These are phyloP conservation scores for Ferdinandea cuprea DNA, from an alignment of 2,888 invertebrate genomes.

Conservation along the genomic window DNA sequence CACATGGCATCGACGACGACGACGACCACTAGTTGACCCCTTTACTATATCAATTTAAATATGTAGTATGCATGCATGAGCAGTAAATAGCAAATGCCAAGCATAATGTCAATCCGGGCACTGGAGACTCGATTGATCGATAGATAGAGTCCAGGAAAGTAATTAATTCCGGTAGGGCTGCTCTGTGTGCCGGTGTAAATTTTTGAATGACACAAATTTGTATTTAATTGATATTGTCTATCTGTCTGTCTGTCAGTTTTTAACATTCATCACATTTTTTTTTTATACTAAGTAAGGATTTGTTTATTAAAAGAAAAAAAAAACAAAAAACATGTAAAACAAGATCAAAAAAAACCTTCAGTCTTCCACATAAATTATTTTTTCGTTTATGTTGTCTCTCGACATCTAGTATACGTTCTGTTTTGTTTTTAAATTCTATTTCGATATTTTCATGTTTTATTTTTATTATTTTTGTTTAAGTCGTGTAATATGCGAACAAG, in stretches of 20 bases:
- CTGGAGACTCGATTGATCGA: constrained; percentile 9
- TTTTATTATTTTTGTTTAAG: constrained; percentile 31
- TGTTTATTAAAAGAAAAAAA: no score
- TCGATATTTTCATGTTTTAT: constrained; percentile 21
- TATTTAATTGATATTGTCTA: neutral
- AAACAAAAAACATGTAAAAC: neutral
- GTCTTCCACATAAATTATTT: constrained; percentile 8
- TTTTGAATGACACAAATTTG: neutral
- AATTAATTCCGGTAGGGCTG: constrained; percentile 1
- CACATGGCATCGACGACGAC: constrained; percentile 15
- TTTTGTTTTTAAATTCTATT: constrained; percentile 8
- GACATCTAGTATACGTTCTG: neutral
- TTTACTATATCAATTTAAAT: constrained; percentile 33
- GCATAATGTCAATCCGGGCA: constrained; percentile 26
- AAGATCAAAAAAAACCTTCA: constrained; percentile 41
- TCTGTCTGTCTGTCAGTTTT: neutral
- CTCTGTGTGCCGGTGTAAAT: neutral
- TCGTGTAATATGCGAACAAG: constrained; percentile 7
- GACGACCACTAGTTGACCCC: constrained; percentile 30
- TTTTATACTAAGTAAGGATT: no score
- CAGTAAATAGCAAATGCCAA: constrained; percentile 26
- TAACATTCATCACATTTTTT: neutral
- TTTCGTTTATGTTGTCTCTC: neutral
- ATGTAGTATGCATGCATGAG: neutral
- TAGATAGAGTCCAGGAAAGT: neutral